A percentile compares a stretch with the other conserved stretches of the same genome.
These are phyloP conservation scores for Recurvirostra avosetta DNA, from an alignment of 2,113 vertebrate genomes.

Conservation along the genomic window DNA sequence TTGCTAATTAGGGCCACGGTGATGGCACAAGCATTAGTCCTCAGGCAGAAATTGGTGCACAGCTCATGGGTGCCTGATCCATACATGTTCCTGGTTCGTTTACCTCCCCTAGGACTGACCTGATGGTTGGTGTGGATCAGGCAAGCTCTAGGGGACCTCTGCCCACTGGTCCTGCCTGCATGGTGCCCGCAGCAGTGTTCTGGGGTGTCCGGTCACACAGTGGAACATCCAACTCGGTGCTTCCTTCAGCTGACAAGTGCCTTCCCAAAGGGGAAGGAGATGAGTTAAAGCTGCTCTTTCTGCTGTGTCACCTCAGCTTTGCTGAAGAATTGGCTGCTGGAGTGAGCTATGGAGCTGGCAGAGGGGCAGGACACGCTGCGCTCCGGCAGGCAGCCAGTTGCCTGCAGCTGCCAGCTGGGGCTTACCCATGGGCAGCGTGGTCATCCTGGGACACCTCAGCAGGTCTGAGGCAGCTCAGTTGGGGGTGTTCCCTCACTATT, in stretches of 20 bases:
- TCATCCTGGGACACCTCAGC: neutral
- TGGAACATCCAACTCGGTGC: neutral
- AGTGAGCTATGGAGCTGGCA: neutral
- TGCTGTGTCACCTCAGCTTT: neutral
- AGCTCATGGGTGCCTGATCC: rapidly evolving
- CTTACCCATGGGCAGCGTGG: neutral
- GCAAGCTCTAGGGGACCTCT: neutral
- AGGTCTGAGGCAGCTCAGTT: rapidly evolving
- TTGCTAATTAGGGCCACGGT: neutral
- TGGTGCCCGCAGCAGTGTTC: rapidly evolving
- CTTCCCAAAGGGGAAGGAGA: neutral
- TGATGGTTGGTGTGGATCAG: neutral
- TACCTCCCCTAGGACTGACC: neutral
- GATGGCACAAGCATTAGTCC: neutral
- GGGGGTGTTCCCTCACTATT: rapidly evolving
- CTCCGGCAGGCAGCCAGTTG: neutral
- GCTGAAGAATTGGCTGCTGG: neutral
- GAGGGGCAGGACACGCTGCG: neutral
- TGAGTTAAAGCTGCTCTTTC: neutral
- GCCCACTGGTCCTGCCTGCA: rapidly evolving
- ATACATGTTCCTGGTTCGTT: rapidly evolving
- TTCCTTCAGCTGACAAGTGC: neutral
- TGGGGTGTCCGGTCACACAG: neutral
- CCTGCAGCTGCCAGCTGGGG: neutral
- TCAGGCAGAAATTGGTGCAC: neutral